Conservation (phyloP, 2,888 invertebrate genomes). For the Ophion ellenae region DNA sequence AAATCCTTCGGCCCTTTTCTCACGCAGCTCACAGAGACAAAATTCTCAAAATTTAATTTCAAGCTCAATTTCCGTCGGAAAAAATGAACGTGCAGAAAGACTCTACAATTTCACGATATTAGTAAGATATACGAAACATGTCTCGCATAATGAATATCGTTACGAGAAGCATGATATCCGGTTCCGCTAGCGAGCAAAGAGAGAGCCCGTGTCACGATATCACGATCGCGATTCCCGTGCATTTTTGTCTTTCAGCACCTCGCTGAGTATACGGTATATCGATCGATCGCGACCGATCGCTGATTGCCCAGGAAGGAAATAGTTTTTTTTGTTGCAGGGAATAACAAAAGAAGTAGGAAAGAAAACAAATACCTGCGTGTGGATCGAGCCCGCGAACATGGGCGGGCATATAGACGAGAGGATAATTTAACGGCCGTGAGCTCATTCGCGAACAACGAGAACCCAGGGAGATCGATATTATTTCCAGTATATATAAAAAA, state of each 20-base stretch:
- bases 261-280: neutral
- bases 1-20: no score
- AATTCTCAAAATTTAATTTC: no score
- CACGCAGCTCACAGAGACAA: no score
- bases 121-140: neutral
- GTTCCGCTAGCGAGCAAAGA: neutral
- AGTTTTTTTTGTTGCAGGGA: neutral
- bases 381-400: neutral
- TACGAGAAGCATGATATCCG: neutral
- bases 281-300: conserved; percentile 52
- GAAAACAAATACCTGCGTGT: conserved; percentile 6
- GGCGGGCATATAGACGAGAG: conserved; percentile 35
- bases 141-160: neutral
- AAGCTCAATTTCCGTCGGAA: no score
- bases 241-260: conserved; percentile 22
- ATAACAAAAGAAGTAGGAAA: neutral
- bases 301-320: conserved; percentile 21
- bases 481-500: conserved; percentile 36
- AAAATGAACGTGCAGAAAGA: no score
- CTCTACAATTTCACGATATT: no score
- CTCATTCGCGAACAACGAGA: conserved; percentile 55
- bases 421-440: conserved; percentile 65
- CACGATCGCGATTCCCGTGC: neutral
- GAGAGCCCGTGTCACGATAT: neutral
- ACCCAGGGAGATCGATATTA: conserved; percentile 59